Evolutionary conservation across 2,113 vertebrate species (phyloP), one percentile per base, ranked within the genome.

Genomic region (Lepisosteus oculatus): DNA sequence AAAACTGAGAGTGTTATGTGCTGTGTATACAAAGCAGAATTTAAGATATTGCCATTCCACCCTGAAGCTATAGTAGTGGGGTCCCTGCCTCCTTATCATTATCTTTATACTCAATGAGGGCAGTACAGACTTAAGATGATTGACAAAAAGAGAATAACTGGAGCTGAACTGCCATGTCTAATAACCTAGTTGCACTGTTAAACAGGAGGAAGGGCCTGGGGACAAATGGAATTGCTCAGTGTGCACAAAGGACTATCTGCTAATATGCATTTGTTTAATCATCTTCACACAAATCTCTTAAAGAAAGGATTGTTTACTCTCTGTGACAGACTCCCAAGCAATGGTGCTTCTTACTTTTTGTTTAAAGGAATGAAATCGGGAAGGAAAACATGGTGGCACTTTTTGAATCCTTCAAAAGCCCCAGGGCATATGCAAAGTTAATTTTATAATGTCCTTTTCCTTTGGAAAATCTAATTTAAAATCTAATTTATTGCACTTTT

Each of bases 231-330:
- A 78, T 76, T 84, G 75, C 81, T 70, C 66, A 67, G 76, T 74
- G 67, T 57, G 29, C 11, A 74, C 54, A 84, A 29, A 43, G 41
- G 3, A 9, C 5, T 3, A 7, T 3, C 65, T 3, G n/a, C 71
- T 72, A 17, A 72, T 72, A 79, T 84, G 74, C 73, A 83, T 79
- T 78, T 80, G 78, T 85, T 82, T 78, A 81, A 83, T 78, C 71
- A 72, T 3, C 6, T 47, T 59, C 2, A 70, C 78, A 45, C 29
- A 17, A 4, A 70, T 14, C 15, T 71, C 64, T 70, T 69, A 67
- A 71, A 8, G 62, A 13, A 43, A 64, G n/a, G 41, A 43, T 64
- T 64, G 41, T 64, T 70, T 81, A 76, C 73, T 78, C 84, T 82
- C 82, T 83, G 82, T 76, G 79, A 79, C 66, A 73, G 69, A 82